Conservation (phyloP, 1,140 invertebrate genomes). For the Mycetomoellerius zeteki region DNA sequence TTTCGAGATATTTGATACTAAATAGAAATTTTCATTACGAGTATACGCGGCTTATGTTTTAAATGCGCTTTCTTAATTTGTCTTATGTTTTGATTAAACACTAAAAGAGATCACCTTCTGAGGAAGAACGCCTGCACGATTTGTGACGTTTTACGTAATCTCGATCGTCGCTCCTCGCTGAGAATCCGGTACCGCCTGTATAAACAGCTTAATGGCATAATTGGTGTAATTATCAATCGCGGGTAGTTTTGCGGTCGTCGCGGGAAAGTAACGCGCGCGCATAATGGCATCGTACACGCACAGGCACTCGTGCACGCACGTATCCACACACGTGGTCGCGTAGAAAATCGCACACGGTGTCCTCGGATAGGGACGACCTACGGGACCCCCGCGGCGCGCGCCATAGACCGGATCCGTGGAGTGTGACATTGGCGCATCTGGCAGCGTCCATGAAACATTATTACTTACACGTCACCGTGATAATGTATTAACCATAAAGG, state of each 20-base stretch:
- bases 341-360: constrained; percentile 30
- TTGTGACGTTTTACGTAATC: constrained; percentile 35
- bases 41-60: background rate
- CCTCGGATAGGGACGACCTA: constrained; percentile 51
- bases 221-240: constrained; percentile 55
- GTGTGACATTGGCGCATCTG: constrained; percentile 83
- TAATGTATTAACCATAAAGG: constrained; percentile 71
- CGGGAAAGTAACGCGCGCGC: constrained; percentile 58
- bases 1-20: background rate
- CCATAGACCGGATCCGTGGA: constrained; percentile 68
- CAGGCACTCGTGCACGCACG: background rate
- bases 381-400: constrained; percentile 62
- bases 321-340: background rate
- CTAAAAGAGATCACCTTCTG: background rate
- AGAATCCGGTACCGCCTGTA: background rate
- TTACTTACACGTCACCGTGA: constrained; percentile 63
- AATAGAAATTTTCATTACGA: background rate
- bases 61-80: background rate
- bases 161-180: background rate
- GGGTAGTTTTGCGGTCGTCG: constrained; percentile 46
- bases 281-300: constrained; percentile 58
- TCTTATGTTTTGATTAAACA: background rate
- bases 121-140: background rate
- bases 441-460: constrained; percentile 55
- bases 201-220: constrained; percentile 30